Evolutionary conservation across 2,888 invertebrate genomes (phyloP).

Genomic region (Harmothoe impar): DNA sequence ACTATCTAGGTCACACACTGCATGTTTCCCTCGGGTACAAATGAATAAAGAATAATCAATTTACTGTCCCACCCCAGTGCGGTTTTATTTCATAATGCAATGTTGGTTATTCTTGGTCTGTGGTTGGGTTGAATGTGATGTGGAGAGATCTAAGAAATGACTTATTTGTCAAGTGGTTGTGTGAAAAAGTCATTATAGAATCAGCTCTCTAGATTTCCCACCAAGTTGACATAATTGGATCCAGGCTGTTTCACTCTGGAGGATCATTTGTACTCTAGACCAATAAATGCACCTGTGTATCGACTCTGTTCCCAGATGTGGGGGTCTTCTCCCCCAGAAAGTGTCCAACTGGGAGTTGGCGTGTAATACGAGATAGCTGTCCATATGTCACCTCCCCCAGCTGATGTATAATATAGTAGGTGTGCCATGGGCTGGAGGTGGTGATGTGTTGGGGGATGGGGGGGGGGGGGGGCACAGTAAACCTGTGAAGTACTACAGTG

Average conservation of each 20-base stretch:
- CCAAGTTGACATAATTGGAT: too few species aligned
- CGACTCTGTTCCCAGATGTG: not conserved
- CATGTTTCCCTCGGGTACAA: not conserved
- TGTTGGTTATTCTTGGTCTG: too few species aligned
- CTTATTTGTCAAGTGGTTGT: too few species aligned
- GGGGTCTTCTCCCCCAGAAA: not conserved
- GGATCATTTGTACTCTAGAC: not conserved
- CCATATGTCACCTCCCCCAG: not conserved
- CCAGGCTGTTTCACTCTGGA: not conserved
- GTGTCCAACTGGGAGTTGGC: slow-evolving; percentile 26
- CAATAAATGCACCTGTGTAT: slow-evolving; percentile 25
- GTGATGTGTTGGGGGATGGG: not conserved
- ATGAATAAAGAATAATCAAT: slow-evolving; percentile 7
- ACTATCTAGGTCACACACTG: slow-evolving; percentile 19
- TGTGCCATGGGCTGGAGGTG: not conserved
- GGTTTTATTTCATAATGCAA: not conserved
- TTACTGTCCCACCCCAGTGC: not conserved
- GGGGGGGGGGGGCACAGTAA: too few species aligned
- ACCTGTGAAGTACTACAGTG: too few species aligned
- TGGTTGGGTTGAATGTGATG: too few species aligned
- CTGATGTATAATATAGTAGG: slow-evolving; percentile 38
- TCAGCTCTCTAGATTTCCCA: too few species aligned
- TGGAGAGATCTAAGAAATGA: too few species aligned
- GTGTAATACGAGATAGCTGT: slow-evolving; percentile 32
- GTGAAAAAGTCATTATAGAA: too few species aligned